Evolutionary conservation across 2,797 vertebrate genomes (phyloP).

Genomic region (Limosa lapponica): DNA sequence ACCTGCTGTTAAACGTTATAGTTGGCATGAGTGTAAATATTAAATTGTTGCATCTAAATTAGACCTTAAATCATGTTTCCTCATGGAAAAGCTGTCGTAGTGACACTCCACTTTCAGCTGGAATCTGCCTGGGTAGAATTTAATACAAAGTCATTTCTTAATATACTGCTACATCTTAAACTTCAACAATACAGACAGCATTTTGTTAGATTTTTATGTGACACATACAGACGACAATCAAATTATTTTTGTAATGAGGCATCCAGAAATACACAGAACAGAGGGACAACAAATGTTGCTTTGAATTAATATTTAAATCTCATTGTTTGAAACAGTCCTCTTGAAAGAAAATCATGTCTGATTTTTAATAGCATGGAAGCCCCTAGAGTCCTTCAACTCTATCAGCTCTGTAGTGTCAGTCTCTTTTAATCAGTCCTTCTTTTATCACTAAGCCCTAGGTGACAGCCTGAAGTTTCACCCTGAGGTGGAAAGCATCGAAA

Average conservation of each 20-base stretch:
- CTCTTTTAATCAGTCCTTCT: conserved; percentile 63
- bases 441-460: conserved; percentile 43
- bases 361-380: conserved; percentile 43
- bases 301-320: conserved; percentile 64
- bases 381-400: conserved; percentile 32
- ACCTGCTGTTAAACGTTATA: not conserved
- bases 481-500: conserved; percentile 51
- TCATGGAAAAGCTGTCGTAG: not conserved
- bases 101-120: not conserved
- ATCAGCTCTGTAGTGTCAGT: conserved; percentile 46
- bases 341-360: conserved; percentile 44
- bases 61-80: conserved; percentile 3
- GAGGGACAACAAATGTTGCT: conserved; percentile 28
- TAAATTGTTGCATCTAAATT: conserved; percentile 19
- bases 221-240: conserved; percentile 28
- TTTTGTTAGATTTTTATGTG: conserved; percentile 21
- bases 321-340: conserved; percentile 48
- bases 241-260: conserved; percentile 49
- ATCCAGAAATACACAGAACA: conserved; percentile 20
- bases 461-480: conserved; percentile 50
- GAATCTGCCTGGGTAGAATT: not conserved
- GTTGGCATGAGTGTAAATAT: conserved; percentile 40
- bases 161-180: not conserved
- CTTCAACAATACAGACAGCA: not conserved
- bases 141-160: not conserved